These are phyloP conservation scores for Melanostoma scalare DNA, from an alignment of 2,888 invertebrate species.

Conservation along the genomic window DNA sequence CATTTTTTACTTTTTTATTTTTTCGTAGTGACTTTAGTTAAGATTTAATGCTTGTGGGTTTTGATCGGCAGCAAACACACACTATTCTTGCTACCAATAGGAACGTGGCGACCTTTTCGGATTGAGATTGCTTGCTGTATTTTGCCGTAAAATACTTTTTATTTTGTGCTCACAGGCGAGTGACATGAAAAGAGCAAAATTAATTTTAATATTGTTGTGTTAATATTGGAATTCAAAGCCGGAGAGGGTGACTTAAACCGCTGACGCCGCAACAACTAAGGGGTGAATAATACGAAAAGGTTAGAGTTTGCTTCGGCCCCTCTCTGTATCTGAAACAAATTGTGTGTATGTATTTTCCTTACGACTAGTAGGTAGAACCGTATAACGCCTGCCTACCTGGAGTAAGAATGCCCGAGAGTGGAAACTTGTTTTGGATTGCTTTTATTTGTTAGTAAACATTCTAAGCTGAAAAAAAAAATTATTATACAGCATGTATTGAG, in stretches of 20 bases:
- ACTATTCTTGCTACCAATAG: neutral
- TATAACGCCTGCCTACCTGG: neutral
- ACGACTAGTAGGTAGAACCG: neutral
- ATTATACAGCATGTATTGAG: neutral
- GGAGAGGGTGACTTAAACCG: conserved; percentile 62
- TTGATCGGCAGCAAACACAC: neutral
- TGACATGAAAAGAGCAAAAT: neutral
- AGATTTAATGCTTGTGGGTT: conserved; percentile 35
- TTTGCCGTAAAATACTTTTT: neutral
- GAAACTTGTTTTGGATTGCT: conserved; percentile 18
- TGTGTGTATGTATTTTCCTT: neutral
- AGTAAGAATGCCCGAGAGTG: conserved; percentile 17
- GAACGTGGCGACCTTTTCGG: neutral
- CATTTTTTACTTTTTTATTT: conserved; percentile 11
- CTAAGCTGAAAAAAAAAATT: neutral
- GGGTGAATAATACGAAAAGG: neutral
- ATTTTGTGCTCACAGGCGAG: neutral
- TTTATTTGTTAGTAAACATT: conserved; percentile 1
- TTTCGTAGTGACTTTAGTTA: conserved; percentile 32
- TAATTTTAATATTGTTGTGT: conserved; percentile 31
- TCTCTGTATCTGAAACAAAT: neutral
- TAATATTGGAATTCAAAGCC: conserved; percentile 35
- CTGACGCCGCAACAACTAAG: conserved; percentile 10
- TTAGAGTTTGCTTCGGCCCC: neutral
- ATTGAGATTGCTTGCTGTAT: neutral